Base-by-base conservation (phyloP, 2,888 invertebrate species). In the Cephus sareptanus region DNA sequence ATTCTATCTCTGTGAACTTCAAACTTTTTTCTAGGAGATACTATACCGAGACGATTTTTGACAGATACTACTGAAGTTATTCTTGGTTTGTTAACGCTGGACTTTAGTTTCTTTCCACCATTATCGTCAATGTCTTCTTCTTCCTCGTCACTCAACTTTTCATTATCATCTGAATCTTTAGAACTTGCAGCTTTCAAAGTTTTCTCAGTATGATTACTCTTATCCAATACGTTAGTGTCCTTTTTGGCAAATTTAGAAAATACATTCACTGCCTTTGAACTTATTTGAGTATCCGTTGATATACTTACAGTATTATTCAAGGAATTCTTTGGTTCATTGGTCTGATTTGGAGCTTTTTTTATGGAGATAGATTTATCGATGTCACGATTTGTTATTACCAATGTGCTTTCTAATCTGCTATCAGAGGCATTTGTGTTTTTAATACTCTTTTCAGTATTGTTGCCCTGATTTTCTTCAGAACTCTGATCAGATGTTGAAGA, bases 141-240 rank as follows among this genome's bases (percentile, higher is more conserved):
- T 3, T 79, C 79, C 56, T 88, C 87, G 69, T 90, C 90, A 84
- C 86, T 84, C 11, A 83, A 75, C 40, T 86, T 81, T 31, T 90
- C 87, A 23, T 80, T 82, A 30, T 78, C 69, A 34, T 75, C 76
- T 34, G 34, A 35, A 34, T 74, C 35, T 15, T 33, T 34, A 30
- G 74, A 34, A 74, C 35, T 74, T 77, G 90, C 0, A 92, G 87
- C 70, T 92, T 92, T 4, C 13, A 80, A 33, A 75, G 79, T 0
- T 93, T 91, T 0, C 92, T 88, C 92, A 92, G 93, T 0, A 92
- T 93, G 4, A 92, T 87, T 0, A 93, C 93, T 11, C 69, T 92
- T 92, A 34, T 85, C 88, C 3, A 88, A 87, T 86, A 93, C 94
- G 87, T 86, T 90, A 87, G 87, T 0, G 88, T 88, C 73, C 91